Evolutionary conservation across 2,888 invertebrate genomes (phyloP), one percentile per base, ranked within the genome.

Genomic region (Cheilosia vernalis): DNA sequence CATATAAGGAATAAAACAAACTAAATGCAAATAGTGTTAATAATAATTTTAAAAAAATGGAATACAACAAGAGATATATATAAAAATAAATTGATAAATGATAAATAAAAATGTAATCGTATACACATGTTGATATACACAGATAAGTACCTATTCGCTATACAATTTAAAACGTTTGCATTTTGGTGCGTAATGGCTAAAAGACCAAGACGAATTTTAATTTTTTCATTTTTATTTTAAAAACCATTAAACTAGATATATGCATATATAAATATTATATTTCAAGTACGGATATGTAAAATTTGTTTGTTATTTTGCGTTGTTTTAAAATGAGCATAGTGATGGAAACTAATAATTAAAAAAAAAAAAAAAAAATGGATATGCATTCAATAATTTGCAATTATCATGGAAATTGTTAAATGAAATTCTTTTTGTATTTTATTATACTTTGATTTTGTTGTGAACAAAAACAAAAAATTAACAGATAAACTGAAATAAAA

Each of bases 71-170:
- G 40, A 77, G 51, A 82, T 49, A 44, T 61, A 37, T 37, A 58
- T 47, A 73, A 67, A 40, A 49, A 64, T 30, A 42, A 60, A 73
- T 60, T 49, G 37, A 37, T 37, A 37, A 37, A 37, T 37, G 37
- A 37, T 37, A 37, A 37, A 37, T 13, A 37, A 13, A 37, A 37
- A 37, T 9, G 30, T 61, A 69, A 69, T 10, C 56, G 85, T 85
- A 85, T 85, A 85, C 76, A 85, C 81, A 77, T 81, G 85, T 85
- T 85, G 81, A 72, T 85, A 81, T 81, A 85, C 85, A 85, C 85
- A 66, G 76, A 85, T 85, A 85, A 81, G 85, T 85, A 85, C 85
- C 85, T 85, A 85, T 72, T 85, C 81, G 85, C 85, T 85, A 81
- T 85, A 85, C 85, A 85, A 77, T 76, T 85, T 81, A 76, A 63